phyloP scores from a whole-genome alignment of 1,140 invertebrate genomes.

The Scylla paramamosain region DNA sequence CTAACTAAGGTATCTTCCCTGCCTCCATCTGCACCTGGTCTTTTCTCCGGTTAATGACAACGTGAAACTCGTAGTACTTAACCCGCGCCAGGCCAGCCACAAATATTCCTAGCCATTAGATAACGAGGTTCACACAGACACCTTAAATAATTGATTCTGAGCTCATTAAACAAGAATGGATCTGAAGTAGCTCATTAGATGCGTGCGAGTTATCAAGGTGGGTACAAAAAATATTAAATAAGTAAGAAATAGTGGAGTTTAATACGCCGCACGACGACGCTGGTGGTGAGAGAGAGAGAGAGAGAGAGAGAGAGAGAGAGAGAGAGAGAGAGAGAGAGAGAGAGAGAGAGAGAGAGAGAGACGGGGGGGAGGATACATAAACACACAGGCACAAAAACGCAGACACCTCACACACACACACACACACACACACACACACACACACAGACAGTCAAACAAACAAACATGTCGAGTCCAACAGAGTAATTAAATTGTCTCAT shows the following conservation, averaged over 20 bases:
- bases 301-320: too few species aligned
- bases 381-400: too few species aligned
- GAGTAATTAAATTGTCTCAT: too few species aligned
- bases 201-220: not conserved
- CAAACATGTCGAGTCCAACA: too few species aligned
- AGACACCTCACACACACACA: too few species aligned
- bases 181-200: constrained; percentile 13
- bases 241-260: not conserved
- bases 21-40: not conserved
- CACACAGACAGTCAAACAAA: too few species aligned
- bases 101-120: not conserved
- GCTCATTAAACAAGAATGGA: not conserved
- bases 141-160: constrained; percentile 15
- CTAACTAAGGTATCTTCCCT: too few species aligned
- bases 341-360: too few species aligned
- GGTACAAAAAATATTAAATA: not conserved
- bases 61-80: not conserved
- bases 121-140: not conserved
- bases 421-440: too few species aligned
- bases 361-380: too few species aligned
- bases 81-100: not conserved
- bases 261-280: not conserved
- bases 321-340: too few species aligned
- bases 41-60: not conserved
- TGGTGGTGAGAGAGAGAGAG: not conserved